These are phyloP conservation scores for Protaetia brevitarsis DNA, from an alignment of 1,140 invertebrate genomes.

Conservation along the genomic window DNA sequence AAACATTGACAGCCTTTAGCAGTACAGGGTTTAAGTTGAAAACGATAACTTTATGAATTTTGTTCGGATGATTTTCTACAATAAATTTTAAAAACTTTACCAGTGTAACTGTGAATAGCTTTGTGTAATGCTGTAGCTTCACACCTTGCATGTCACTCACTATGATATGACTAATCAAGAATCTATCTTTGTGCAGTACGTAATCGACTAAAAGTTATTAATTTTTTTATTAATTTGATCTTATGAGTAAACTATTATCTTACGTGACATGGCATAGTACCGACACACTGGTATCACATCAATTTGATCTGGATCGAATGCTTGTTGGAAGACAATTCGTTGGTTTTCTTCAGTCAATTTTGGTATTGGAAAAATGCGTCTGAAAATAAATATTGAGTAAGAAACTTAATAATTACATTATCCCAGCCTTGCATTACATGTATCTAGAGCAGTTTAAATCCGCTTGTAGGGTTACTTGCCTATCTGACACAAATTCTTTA, in stretches of 20 bases:
- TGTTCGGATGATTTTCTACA: background rate
- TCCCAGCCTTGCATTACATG: no score
- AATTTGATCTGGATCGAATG: no score
- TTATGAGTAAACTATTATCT: background rate
- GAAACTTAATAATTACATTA: no score
- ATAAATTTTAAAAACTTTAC: background rate
- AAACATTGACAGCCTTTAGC: background rate
- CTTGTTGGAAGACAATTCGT: no score
- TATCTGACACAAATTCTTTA: background rate
- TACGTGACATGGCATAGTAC: background rate
- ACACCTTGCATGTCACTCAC: background rate
- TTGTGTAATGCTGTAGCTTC: background rate
- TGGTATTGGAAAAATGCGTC: background rate
- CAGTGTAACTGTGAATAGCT: background rate
- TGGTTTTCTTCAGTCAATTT: no score
- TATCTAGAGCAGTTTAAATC: background rate
- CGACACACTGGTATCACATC: background rate
- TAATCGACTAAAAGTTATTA: background rate
- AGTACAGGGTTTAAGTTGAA: background rate
- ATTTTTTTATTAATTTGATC: background rate
- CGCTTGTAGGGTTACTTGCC: background rate
- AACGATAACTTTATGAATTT: background rate
- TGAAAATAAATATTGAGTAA: background rate
- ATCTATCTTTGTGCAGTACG: background rate
- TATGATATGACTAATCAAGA: background rate